These are phyloP conservation scores for Eurois occulta DNA, from an alignment of 2,888 invertebrate genomes.

Conservation along the genomic window DNA sequence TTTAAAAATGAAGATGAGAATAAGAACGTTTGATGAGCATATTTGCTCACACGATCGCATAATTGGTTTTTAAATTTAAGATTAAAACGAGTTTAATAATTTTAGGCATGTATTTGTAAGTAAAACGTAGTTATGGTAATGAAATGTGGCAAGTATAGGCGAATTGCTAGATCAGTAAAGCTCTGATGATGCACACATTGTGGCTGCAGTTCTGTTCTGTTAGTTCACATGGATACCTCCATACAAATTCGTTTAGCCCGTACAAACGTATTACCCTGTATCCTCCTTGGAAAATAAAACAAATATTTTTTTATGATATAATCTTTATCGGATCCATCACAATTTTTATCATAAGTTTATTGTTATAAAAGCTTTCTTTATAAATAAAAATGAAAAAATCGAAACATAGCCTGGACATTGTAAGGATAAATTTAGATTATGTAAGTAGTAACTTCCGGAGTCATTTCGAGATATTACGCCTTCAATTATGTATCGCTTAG, in stretches of 20 bases:
- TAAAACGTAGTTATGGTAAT: no score
- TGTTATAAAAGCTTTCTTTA: not conserved
- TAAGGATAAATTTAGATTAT: no score
- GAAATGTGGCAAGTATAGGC: not conserved
- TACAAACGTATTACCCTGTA: no score
- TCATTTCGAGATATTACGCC: not conserved
- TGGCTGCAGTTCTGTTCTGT: not conserved
- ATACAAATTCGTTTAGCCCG: no score
- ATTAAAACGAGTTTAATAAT: conserved; percentile 22
- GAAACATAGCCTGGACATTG: no score
- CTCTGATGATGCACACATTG: not conserved
- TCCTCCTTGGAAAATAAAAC: no score
- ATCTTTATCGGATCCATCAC: no score
- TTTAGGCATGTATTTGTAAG: not conserved
- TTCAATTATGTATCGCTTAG: not conserved
- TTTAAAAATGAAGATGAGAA: not conserved
- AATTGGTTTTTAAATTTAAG: conserved; percentile 29
- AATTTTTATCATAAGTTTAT: not conserved
- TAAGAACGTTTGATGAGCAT: conserved; percentile 20
- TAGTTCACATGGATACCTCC: no score
- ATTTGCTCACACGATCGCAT: conserved; percentile 30
- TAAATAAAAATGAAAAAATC: no score
- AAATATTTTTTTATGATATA: no score
- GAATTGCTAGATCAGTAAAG: not conserved
- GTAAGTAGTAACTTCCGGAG: not conserved